A percentile compares a stretch with the other conserved stretches of the same genome.
These are phyloP conservation scores for Strigops habroptila DNA, from an alignment of 2,113 vertebrate species.

Conservation along the genomic window DNA sequence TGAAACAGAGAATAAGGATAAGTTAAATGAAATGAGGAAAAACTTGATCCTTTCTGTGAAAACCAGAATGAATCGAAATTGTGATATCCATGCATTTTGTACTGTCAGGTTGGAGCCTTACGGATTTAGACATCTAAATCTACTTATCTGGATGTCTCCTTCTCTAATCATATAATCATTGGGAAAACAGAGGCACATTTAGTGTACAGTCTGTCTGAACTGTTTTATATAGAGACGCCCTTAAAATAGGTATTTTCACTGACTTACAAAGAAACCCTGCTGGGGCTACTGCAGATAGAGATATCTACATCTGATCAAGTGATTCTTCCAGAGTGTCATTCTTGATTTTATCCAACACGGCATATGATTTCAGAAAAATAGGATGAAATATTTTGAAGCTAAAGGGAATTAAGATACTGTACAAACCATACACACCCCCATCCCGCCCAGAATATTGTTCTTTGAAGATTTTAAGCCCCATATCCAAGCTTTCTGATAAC, in stretches of 20 bases:
- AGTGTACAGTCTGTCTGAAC: not conserved
- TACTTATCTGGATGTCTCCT: not conserved
- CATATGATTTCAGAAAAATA: not conserved
- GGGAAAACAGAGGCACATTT: not conserved
- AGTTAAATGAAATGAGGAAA: not conserved
- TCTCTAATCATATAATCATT: not conserved
- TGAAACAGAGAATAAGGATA: not conserved
- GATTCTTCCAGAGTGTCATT: not conserved
- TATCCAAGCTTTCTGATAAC: not conserved
- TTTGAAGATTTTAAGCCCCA: not conserved
- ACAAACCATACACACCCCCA: not conserved
- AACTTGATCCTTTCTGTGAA: not conserved
- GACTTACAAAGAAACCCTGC: not conserved
- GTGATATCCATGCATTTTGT: not conserved
- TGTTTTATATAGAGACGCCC: not conserved
- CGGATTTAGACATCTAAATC: not conserved
- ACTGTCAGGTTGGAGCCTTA: not conserved
- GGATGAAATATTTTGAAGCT: not conserved
- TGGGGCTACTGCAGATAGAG: not conserved
- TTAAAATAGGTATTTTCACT: not conserved
- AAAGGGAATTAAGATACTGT: not conserved
- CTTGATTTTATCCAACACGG: not conserved
- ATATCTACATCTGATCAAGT: not conserved
- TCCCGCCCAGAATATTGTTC: not conserved
- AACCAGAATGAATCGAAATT: not conserved